Conservation (phyloP, 2,797 vertebrate genomes). For the Tokudaia muenninki region DNA sequence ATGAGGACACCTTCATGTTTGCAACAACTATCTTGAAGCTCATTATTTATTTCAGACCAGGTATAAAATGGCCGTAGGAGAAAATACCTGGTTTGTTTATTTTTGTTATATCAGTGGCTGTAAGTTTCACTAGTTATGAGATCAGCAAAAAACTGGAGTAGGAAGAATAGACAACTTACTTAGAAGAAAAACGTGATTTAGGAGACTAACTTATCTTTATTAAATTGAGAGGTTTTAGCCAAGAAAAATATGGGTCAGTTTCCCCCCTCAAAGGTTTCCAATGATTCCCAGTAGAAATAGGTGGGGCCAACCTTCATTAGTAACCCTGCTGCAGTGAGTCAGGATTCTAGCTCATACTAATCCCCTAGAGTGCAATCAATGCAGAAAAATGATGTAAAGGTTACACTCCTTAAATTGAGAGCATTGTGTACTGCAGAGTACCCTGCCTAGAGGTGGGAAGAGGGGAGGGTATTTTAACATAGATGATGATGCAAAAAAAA, state of each 20-base stretch:
- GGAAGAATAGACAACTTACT: background rate
- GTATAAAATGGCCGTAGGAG: background rate
- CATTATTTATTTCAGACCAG: conserved; percentile 31
- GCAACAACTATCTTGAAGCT: conserved; percentile 12
- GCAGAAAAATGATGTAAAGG: conserved; percentile 53
- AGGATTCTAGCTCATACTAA: conserved; percentile 35
- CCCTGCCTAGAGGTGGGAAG: background rate
- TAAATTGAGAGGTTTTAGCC: conserved; percentile 62
- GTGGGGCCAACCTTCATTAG: conserved; percentile 54
- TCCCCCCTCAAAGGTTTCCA: conserved; percentile 41
- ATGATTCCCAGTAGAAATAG: conserved; percentile 71
- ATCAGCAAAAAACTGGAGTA: background rate
- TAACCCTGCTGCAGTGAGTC: conserved; percentile 72
- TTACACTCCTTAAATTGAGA: conserved; percentile 21
- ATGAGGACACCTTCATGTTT: background rate
- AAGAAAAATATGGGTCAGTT: conserved; percentile 69
- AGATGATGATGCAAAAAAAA: conserved; percentile 25
- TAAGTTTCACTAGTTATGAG: conserved; percentile 40
- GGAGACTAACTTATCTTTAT: conserved; percentile 66
- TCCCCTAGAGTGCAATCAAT: conserved; percentile 53
- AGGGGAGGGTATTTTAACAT: background rate
- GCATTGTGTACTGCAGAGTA: background rate
- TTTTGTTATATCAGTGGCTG: conserved; percentile 18
- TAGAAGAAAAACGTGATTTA: conserved; percentile 54
- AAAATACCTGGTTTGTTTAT: conserved; percentile 48